These are phyloP conservation scores for Subacronicta megacephala DNA, from an alignment of 2,888 invertebrate genomes.

Conservation along the genomic window DNA sequence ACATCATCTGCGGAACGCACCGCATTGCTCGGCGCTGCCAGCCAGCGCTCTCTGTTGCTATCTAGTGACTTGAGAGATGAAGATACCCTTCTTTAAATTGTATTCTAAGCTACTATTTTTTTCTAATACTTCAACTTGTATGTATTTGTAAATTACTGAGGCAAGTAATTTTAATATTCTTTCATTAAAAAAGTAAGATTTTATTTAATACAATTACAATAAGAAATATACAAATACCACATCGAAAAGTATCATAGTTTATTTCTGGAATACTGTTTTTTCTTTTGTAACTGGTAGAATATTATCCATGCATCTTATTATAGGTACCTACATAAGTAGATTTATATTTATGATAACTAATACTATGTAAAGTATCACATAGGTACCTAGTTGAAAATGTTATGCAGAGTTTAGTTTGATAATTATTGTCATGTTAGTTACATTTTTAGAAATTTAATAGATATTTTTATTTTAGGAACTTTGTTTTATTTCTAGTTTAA, in stretches of 20 bases:
- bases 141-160: too few relatives aligned
- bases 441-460: conserved; percentile 48
- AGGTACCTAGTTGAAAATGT: conserved; percentile 38
- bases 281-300: too few relatives aligned
- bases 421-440: conserved; percentile 25
- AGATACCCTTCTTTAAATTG: conserved; percentile 90
- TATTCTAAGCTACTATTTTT: neutral
- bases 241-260: neutral
- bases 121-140: too few relatives aligned
- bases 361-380: neutral
- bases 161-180: too few relatives aligned
- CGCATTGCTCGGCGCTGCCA: conserved; percentile 92
- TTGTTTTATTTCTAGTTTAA: conserved; percentile 42
- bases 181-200: too few relatives aligned
- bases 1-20: conserved; percentile 91
- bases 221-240: neutral
- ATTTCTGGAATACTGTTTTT: too few relatives aligned
- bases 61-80: conserved; percentile 95
- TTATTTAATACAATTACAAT: too few relatives aligned
- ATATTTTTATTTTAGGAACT: conserved; percentile 31
- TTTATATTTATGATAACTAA: conserved; percentile 1
- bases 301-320: neutral
- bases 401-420: conserved; percentile 27
- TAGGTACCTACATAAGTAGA: neutral
- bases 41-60: conserved; percentile 94